A percentile compares a stretch with the other conserved stretches of the same genome.
Conservation (phyloP, 2,113 vertebrate genomes). For the Ptilonorhynchus violaceus region DNA sequence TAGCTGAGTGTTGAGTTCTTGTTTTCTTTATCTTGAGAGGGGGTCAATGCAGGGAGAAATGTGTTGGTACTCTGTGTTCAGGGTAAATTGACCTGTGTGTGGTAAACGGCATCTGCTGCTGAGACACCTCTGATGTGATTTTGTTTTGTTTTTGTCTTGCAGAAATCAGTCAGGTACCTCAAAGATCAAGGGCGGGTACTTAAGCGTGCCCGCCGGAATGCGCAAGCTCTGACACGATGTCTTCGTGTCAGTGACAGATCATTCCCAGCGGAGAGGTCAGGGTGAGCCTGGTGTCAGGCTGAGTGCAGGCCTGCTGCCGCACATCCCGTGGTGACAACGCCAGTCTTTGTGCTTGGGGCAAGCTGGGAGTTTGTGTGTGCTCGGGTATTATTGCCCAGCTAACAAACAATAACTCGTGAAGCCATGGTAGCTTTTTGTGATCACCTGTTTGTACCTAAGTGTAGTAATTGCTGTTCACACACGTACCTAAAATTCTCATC, state of each 20-base stretch:
- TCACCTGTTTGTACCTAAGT: not conserved
- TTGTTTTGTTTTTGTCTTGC: not conserved
- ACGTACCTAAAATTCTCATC: not conserved
- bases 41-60: not conserved
- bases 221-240: not conserved
- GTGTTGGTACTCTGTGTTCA: not conserved
- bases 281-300: not conserved
- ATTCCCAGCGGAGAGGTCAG: not conserved
- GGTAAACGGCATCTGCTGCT: not conserved
- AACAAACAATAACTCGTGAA: not conserved
- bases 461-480: not conserved
- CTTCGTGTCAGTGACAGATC: not conserved
- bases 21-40: not conserved
- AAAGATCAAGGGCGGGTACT: not conserved
- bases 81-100: not conserved
- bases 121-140: not conserved
- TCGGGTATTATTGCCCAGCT: not conserved
- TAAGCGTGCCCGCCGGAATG: fast-evolving
- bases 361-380: not conserved
- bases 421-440: not conserved
- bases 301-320: not conserved
- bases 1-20: fast-evolving
- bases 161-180: not conserved
- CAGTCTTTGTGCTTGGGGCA: not conserved
- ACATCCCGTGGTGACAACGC: not conserved